These are phyloP conservation scores for Salvelinus fontinalis DNA, from an alignment of 2,113 vertebrate genomes.

Conservation along the genomic window DNA sequence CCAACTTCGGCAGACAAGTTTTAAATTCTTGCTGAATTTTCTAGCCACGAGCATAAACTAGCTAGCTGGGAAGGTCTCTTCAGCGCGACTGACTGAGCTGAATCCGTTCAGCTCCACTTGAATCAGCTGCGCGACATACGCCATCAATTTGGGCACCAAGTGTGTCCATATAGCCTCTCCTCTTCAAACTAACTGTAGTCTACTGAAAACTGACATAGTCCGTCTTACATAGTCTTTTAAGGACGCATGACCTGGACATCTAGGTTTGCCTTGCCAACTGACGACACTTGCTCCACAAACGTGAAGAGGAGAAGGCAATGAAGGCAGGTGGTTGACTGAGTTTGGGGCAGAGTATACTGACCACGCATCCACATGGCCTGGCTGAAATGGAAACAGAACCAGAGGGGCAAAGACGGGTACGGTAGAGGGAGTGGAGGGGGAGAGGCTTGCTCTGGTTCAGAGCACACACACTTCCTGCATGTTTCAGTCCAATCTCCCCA, in stretches of 20 bases:
- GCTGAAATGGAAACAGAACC: neutral
- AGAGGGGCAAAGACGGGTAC: neutral
- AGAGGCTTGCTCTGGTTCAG: neutral
- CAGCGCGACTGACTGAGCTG: too few species aligned
- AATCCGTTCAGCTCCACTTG: too few species aligned
- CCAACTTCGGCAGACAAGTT: too few species aligned
- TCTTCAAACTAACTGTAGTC: slow-evolving; percentile 48
- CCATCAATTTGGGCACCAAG: too few species aligned
- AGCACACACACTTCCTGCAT: neutral
- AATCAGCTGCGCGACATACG: too few species aligned
- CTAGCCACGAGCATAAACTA: too few species aligned
- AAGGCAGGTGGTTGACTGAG: slow-evolving; percentile 9
- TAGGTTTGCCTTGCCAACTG: slow-evolving; percentile 26
- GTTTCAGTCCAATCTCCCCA: slow-evolving; percentile 27
- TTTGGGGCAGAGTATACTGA: neutral
- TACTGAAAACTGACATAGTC: slow-evolving; percentile 25
- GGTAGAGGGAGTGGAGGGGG: neutral
- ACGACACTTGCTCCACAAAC: slow-evolving; percentile 3
- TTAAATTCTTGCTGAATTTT: too few species aligned
- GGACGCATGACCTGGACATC: slow-evolving; percentile 19
- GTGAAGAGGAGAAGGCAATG: slow-evolving; percentile 13
- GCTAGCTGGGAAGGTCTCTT: too few species aligned
- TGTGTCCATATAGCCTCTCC: too few species aligned
- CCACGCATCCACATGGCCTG: neutral
- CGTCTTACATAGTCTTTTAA: slow-evolving; percentile 35